Conservation (phyloP, 2,888 invertebrate genomes). For the Synergus itoensis region DNA sequence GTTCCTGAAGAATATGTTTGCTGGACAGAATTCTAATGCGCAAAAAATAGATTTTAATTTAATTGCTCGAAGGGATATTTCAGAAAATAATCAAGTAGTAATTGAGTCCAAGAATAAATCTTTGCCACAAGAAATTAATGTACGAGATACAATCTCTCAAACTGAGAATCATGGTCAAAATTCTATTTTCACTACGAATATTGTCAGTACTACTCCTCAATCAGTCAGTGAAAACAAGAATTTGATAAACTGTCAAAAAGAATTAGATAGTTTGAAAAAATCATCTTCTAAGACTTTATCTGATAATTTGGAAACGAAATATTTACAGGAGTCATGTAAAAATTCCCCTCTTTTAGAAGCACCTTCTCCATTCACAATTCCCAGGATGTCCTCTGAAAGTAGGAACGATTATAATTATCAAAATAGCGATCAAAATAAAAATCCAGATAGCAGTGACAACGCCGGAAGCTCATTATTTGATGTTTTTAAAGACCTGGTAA, state of each 20-base stretch:
- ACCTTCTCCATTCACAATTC: not conserved
- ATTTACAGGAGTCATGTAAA: not conserved
- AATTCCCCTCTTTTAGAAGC: not conserved
- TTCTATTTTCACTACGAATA: not conserved
- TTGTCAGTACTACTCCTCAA: not conserved
- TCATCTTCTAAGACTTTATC: not conserved
- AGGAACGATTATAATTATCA: not conserved
- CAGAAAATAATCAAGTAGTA: not conserved
- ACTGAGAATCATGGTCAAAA: not conserved
- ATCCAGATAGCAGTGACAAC: too few relatives aligned
- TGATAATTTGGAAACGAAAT: not conserved
- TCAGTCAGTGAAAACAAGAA: not conserved
- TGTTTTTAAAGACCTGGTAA: not conserved
- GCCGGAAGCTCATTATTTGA: not conserved
- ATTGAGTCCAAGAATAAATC: not conserved
- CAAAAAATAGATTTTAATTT: conserved; percentile 20
- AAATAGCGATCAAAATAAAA: not conserved
- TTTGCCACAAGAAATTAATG: not conserved
- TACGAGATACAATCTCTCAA: not conserved
- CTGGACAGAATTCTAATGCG: not conserved
- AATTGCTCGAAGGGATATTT: not conserved
- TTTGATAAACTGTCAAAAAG: not conserved
- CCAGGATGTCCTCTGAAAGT: not conserved
- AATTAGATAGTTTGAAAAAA: not conserved
- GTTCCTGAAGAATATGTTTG: not conserved